phyloP scores from a whole-genome alignment of 2,888 invertebrate genomes.

The Diplazon laetatorius region DNA sequence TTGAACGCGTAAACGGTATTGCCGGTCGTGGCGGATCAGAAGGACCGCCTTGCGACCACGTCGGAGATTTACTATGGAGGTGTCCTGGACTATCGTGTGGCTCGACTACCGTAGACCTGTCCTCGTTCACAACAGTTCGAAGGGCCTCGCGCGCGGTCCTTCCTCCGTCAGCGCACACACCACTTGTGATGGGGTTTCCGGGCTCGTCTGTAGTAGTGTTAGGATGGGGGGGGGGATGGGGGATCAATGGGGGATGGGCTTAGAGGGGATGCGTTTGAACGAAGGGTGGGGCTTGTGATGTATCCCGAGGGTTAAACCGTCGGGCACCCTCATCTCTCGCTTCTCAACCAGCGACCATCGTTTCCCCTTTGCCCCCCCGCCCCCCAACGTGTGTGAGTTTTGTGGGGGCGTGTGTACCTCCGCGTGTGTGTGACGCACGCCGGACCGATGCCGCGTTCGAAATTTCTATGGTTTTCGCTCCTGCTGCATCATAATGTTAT shows the following conservation, averaged over 20 bases:
- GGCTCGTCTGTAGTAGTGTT: conserved; percentile 72
- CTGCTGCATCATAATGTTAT: conserved; percentile 31
- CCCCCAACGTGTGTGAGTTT: conserved; percentile 11
- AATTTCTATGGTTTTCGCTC: conserved; percentile 32
- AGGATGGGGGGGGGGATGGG: conserved; percentile 59
- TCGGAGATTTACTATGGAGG: conserved; percentile 81
- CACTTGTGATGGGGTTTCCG: conserved; percentile 67
- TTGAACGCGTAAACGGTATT: conserved; percentile 28
- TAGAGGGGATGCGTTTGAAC: conserved; percentile 57
- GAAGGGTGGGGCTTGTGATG: conserved; percentile 77
- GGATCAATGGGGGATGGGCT: conserved; percentile 71
- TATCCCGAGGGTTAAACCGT: conserved; percentile 61
- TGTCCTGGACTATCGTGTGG: conserved; percentile 72
- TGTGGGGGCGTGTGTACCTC: conserved; percentile 19
- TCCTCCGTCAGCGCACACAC: conserved; percentile 61
- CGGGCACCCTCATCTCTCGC: conserved; percentile 57
- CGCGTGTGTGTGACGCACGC: background rate
- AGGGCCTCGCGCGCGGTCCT: conserved; percentile 47
- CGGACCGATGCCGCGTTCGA: conserved; percentile 38
- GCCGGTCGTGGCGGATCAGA: conserved; percentile 77
- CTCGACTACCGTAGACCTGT: conserved; percentile 68
- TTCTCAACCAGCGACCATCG: conserved; percentile 38
- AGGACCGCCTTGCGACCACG: conserved; percentile 81
- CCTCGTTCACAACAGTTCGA: conserved; percentile 63
- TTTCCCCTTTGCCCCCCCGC: conserved; percentile 2